Evolutionary conservation across 1,140 invertebrate genomes (phyloP).

Genomic region (Heterodera carotae): DNA sequence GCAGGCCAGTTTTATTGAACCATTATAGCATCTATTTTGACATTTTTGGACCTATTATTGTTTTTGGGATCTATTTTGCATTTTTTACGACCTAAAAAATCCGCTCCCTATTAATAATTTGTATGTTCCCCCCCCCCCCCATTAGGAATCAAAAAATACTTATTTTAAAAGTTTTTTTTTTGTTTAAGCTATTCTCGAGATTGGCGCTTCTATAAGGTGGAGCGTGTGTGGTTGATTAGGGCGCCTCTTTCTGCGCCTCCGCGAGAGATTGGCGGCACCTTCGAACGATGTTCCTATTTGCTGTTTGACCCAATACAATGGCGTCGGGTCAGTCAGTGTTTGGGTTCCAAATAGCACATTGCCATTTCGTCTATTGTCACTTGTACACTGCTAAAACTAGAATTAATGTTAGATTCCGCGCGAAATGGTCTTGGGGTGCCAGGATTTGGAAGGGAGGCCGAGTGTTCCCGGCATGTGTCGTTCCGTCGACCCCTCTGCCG

Average conservation of each 20-base stretch:
- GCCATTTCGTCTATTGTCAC: not conserved
- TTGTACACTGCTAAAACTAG: too few species aligned
- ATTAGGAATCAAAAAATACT: too few species aligned
- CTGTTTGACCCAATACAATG: constrained; percentile 86
- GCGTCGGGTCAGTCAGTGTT: constrained; percentile 65
- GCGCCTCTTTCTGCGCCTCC: constrained; percentile 68
- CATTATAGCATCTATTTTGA: too few species aligned
- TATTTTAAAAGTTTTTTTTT: too few species aligned
- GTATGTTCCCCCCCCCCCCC: too few species aligned
- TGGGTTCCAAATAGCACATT: not conserved
- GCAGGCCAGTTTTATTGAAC: too few species aligned
- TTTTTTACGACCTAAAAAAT: too few species aligned
- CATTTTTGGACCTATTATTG: too few species aligned
- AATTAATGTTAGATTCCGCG: constrained; percentile 54
- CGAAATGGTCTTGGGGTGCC: constrained; percentile 61
- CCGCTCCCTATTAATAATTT: too few species aligned
- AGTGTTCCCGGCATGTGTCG: constrained; percentile 7
- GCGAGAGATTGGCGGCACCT: constrained; percentile 85
- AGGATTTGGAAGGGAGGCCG: constrained; percentile 55
- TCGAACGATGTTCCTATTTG: constrained; percentile 96
- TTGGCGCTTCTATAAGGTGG: constrained; percentile 98
- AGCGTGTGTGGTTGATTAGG: constrained; percentile 97
- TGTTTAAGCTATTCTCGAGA: constrained; percentile 82
- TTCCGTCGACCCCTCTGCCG: not conserved
- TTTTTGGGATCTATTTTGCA: too few species aligned